Percentiles rank a stretch among this genome's conserved stretches.
Evolutionary conservation across 2,797 vertebrate species (phyloP).

Genomic region (Gouania willdenowi): DNA sequence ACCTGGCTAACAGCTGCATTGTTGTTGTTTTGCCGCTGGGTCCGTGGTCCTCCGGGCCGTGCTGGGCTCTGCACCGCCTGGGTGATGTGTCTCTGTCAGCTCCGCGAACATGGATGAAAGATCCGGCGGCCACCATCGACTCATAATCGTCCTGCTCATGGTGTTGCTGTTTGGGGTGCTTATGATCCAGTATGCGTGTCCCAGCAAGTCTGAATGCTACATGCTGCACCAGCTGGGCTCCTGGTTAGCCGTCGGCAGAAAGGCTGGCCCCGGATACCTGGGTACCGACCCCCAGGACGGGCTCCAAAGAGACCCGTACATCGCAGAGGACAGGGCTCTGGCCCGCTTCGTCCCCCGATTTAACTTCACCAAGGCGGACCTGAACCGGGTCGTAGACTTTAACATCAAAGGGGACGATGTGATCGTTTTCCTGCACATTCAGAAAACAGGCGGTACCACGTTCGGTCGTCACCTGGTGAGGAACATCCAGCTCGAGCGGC

Average conservation of each 20-base stretch:
- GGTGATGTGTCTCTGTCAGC: slow-evolving; percentile 75
- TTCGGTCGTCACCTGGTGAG: slow-evolving; percentile 94
- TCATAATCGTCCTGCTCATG: slow-evolving; percentile 85
- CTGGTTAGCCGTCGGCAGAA: slow-evolving; percentile 49
- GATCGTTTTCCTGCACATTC: slow-evolving; percentile 95
- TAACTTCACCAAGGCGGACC: slow-evolving; percentile 83
- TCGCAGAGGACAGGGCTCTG: slow-evolving; percentile 86
- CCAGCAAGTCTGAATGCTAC: slow-evolving; percentile 88
- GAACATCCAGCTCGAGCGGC: slow-evolving; percentile 93
- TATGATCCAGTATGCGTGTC: slow-evolving; percentile 91
- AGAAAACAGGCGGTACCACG: slow-evolving; percentile 95
- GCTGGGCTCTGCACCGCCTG: slow-evolving; percentile 36
- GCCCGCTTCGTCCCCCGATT: slow-evolving; percentile 86
- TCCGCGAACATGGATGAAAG: slow-evolving; percentile 87
- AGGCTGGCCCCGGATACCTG: slow-evolving; percentile 19
- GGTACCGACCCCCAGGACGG: slow-evolving; percentile 29
- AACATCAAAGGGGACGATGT: slow-evolving; percentile 93
- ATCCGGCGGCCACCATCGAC: slow-evolving; percentile 80
- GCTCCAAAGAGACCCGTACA: slow-evolving; percentile 81
- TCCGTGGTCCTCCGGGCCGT: slow-evolving; percentile 28
- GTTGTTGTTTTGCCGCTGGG: slow-evolving; percentile 56
- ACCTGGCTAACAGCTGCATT: slow-evolving; percentile 31
- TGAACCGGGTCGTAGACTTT: slow-evolving; percentile 85
- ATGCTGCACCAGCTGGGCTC: slow-evolving; percentile 79
- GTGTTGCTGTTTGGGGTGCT: slow-evolving; percentile 89